Base-by-base conservation (phyloP, 2,888 invertebrate genomes). In the Peribatodes rhomboidaria region DNA sequence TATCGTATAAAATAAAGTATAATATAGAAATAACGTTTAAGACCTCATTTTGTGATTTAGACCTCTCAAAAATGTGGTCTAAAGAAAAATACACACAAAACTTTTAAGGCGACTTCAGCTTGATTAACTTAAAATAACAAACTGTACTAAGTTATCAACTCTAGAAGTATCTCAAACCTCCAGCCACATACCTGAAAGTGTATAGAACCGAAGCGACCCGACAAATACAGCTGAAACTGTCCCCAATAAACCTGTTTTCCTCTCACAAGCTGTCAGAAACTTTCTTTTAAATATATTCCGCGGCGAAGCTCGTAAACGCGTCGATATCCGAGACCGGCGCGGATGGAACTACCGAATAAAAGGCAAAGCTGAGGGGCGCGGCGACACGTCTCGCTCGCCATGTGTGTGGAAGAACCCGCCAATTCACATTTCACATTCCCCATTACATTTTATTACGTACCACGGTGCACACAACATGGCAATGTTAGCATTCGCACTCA, bases 341-440 rank as follows among this genome's bases (percentile, higher is more conserved):
- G 86, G 81, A 83, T 84, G 85, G 74, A 76, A 91, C 92, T 89
- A 84, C 80, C 76, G 75, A 86, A 85, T 80, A 82, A 83, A 83
- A 84, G 77, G 77, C 75, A 80, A 81, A 79, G 73, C 79, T 84
- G 81, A 80, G 85, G 85, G 86, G 85, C 82, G 87, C 84, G 84
- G 76, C 77, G 72, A 74, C 72, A 78, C 78, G 77, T 77, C 82
- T 76, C 82, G 46, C 84, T 78, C 81, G 74, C 83, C 88, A 88
- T 87, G 85, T 86, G 88, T 79, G 83, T 72, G 64, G 71, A 80
- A 80, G 78, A 84, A 79, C 76, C 79, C 73, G 77, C 81, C 83
- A 79, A 82, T 77, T 82, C 78, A 79, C 77, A 81, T 82, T 76
- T 74, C 78, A 82, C 78, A 84, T 80, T 82, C 80, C 78, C 82